These are phyloP conservation scores for Silurus glanis DNA, from an alignment of 2,113 vertebrate genomes.

Conservation along the genomic window DNA sequence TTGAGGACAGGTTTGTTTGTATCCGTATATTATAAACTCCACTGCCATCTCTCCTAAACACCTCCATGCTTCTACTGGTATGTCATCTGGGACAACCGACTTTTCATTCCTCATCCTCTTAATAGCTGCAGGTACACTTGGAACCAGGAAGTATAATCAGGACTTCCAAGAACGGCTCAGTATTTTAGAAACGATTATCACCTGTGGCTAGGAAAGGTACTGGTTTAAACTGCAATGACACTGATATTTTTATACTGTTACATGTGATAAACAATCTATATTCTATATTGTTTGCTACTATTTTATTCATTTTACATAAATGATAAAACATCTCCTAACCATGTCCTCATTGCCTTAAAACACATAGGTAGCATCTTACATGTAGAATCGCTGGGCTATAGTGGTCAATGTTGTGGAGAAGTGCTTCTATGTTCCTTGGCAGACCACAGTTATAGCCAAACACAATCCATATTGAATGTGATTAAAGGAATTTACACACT, in stretches of 20 bases:
- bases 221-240: neutral
- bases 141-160: neutral
- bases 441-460: constrained; percentile 54
- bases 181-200: neutral
- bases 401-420: constrained; percentile 62
- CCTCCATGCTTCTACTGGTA: too few species aligned
- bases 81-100: too few species aligned
- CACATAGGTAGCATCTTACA: constrained; percentile 60
- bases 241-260: neutral
- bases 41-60: too few species aligned
- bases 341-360: constrained; percentile 2
- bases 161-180: neutral
- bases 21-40: too few species aligned
- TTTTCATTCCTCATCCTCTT: too few species aligned
- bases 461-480: constrained; percentile 50
- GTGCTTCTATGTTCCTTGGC: constrained; percentile 45
- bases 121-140: neutral
- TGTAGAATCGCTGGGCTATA: constrained; percentile 44
- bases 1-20: too few species aligned
- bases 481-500: constrained; percentile 49
- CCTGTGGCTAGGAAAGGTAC: neutral
- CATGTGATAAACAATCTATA: neutral
- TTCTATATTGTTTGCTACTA: neutral
- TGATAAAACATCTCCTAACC: constrained; percentile 5
- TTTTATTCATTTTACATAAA: neutral